Conservation (phyloP, 2,797 vertebrate species). For the Cossypha niveicapilla region DNA sequence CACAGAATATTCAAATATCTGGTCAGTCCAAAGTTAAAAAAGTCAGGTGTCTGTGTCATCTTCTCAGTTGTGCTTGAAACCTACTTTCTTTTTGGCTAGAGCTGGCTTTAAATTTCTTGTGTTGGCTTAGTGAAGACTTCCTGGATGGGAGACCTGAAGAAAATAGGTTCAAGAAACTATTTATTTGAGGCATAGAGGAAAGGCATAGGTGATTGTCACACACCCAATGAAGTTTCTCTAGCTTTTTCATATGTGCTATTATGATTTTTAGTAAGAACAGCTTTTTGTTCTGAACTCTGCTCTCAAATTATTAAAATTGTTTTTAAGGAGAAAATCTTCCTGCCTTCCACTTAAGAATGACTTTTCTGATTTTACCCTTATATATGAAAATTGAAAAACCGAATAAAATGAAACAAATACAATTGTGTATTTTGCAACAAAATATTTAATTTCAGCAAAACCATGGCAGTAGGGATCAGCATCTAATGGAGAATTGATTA, state of each 20-base stretch:
- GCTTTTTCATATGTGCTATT: neutral
- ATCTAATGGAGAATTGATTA: neutral
- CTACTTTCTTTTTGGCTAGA: neutral
- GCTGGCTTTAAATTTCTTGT: neutral
- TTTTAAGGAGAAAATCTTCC: neutral
- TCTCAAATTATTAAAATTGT: neutral
- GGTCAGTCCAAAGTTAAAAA: neutral
- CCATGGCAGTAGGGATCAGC: rapidly evolving
- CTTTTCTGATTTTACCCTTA: neutral
- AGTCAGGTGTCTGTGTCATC: neutral
- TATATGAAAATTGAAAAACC: neutral
- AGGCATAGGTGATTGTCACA: neutral
- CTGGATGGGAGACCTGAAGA: neutral
- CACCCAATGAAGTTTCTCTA: neutral
- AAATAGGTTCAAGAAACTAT: neutral
- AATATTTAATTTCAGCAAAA: neutral
- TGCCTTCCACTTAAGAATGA: neutral
- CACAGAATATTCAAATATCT: neutral
- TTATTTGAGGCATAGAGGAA: neutral
- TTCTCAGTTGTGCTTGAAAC: neutral
- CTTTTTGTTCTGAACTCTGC: neutral
- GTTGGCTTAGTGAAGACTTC: neutral
- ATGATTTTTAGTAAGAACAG: neutral
- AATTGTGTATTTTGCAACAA: neutral
- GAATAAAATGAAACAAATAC: neutral